Base-by-base conservation (phyloP, 2,113 vertebrate genomes). In the Pagrus major region DNA sequence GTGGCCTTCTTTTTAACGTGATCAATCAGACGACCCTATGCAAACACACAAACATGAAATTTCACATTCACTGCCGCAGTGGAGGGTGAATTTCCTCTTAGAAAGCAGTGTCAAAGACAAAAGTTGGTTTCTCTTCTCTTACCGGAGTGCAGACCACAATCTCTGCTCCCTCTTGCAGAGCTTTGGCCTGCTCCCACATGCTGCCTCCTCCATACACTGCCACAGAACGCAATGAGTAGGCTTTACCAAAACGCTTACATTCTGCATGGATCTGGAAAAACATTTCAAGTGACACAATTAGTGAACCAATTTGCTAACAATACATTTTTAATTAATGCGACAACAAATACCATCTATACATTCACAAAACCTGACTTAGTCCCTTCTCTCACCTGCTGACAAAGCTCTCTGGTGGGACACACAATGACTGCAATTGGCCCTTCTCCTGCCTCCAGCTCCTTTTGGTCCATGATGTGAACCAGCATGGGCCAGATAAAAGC, bases 151-250 rank as follows among this genome's bases (percentile, higher is more conserved):
- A 99, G 52, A 99, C 98, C 29, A 99, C 97, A 9, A 99, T 99
- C 90, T 99, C 98, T n/a, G 98, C 97, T 18, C 98, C 98, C 78
- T 99, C 98, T 91, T 99, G 98, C 69, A 99, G 95, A 64, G 97
- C 98, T 74, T 99, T 99, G 91, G 98, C 98, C 80, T 99, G 98
- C 81, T 99, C 98, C 98, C 98, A 99, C 98, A 99, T 99, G 93
- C 98, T 99, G 61, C 98, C 98, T 70, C 98, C 98, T 91, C 98
- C 98, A 9, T 99, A 99, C 9, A 99, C 98, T 0, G 98, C 98
- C 71, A 99, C 98, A 0, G 98, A 99, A 46, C 97, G 97, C 91
- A 99, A 92, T 25, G 98, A 98, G 63, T 99, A 99, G 0, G 96
- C 98, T 90, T 99, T 99, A 9, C 98, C 98, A 74, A 99, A 99